Evolutionary conservation across 2,797 vertebrate genomes (phyloP), one percentile per base, ranked within the genome.

Genomic region (Fundulus diaphanus): DNA sequence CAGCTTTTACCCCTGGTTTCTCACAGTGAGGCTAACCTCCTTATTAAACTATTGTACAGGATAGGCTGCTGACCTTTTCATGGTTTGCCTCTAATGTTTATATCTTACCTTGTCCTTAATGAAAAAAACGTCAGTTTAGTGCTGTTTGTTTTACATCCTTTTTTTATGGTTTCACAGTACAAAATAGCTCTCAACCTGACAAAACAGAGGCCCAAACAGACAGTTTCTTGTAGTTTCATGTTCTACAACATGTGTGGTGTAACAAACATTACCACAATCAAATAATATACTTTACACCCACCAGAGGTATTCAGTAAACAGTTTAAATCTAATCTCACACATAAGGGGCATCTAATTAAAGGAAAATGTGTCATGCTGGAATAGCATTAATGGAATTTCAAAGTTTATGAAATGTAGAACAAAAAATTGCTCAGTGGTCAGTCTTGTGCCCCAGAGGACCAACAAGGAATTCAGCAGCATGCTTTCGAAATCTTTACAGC

Each of bases 301-400:
- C 77, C 35, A 7, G 59, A 27, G 1, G 67, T 71, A 59, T 75
- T 87, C 67, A 54, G 77, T 82, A 90, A 90, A 90, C 89, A 87
- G 76, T 77, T 82, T 71, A 81, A 89, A 89, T 87, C 77, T 87
- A 88, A 92, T 92, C 82, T 74, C 79, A 72, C 85, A 84, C 85
- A 82, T 73, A 48, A 86, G 80, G 77, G 24, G 18, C 59, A 74
- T 84, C 79, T 82, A 81, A 88, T 89, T 86, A 63, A 87, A 79
- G 77, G 67, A 3, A 84, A 84, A 88, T 80, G 78, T 22, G 40
- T 79, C 88, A 80, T 63, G 0, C 67, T 35, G 71, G 77, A 88
- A 88, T 84, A 74, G 44, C 51, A 52, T 78, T 80, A 80, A 83
- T 70, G 56, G 61, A 83, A 81, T 84, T 85, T 48, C 72, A 61